Evolutionary conservation across 2,888 invertebrate genomes (phyloP).

Genomic region (Galeruca laticollis): DNA sequence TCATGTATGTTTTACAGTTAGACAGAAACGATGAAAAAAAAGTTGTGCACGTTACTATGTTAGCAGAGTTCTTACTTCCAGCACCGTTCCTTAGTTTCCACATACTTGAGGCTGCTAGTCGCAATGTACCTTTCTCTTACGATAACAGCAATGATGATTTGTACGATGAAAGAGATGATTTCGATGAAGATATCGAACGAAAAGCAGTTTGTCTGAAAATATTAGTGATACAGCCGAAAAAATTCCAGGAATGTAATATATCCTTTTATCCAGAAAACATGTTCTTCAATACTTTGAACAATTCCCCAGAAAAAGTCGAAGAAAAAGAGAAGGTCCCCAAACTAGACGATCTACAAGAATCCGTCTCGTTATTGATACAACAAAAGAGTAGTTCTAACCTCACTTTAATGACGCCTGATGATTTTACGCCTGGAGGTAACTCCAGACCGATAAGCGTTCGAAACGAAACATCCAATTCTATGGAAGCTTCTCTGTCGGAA

Average conservation of each 20-base stretch:
- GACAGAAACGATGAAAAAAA: slow-evolving; percentile 73
- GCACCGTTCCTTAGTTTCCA: slow-evolving; percentile 91
- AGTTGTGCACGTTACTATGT: slow-evolving; percentile 76
- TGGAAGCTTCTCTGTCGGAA: slow-evolving; percentile 41
- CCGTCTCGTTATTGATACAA: slow-evolving; percentile 62
- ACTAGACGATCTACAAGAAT: slow-evolving; percentile 62
- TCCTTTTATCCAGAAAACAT: slow-evolving; percentile 60
- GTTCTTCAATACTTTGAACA: slow-evolving; percentile 47
- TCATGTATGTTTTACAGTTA: slow-evolving; percentile 83
- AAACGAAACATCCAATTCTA: slow-evolving; percentile 41
- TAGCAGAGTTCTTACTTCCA: slow-evolving; percentile 89
- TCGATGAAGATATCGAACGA: slow-evolving; percentile 69
- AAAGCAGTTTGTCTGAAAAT: slow-evolving; percentile 70
- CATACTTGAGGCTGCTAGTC: slow-evolving; percentile 81
- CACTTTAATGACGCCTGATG: slow-evolving; percentile 90
- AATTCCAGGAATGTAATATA: slow-evolving; percentile 78
- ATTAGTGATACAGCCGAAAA: slow-evolving; percentile 89
- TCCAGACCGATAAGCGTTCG: slow-evolving; percentile 62
- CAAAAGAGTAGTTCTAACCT: slow-evolving; percentile 65
- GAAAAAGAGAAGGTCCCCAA: slow-evolving; percentile 58
- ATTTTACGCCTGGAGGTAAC: slow-evolving; percentile 74
- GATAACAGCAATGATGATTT: slow-evolving; percentile 70
- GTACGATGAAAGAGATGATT: slow-evolving; percentile 71
- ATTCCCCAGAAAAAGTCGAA: slow-evolving; percentile 35
- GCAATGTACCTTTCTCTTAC: slow-evolving; percentile 66